Base-by-base conservation (phyloP, 2,797 vertebrate genomes). In the Loris lydekkerianus region DNA sequence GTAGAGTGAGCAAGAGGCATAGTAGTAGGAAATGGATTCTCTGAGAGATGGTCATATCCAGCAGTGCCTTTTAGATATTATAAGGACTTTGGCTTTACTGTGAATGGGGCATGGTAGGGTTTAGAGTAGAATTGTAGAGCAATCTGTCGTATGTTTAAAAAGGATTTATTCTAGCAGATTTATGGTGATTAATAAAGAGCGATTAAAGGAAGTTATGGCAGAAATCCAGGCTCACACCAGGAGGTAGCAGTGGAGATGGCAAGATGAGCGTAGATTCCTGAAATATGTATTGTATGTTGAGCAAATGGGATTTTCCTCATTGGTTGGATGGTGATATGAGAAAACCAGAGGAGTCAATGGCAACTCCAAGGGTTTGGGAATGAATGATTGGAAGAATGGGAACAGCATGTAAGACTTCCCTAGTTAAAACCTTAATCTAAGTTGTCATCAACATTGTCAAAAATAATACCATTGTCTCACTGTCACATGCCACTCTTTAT, bases 151-250 rank as follows among this genome's bases (percentile, higher is more conserved):
- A 61, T 56, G 14, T 46, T 73, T 87, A 53, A 18, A 46, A 77
- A 91, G 34, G 53, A 73, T 93, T 37, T n/a, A 10, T 49, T 67
- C 63, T 58, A 43, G 53, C 25, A 61, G 46, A 49, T 82, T 94
- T 49, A 27, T 65, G 53, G 29, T 17, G 20, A 75, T 13, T 63
- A 25, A 49, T 34, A 40, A 65, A 78, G 46, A 69, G 31, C 9
- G 89, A 69, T 60, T 93, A 78, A 86, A 80, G 23, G 53, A 25
- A 31, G 56, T 63, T 58, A n/a, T 10, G 27, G 14, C n/a, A 53
- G 46, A 46, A 89, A 86, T n/a, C 60, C 46, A 87, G 49, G 14
- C n/a, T 29, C 1, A 1, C 0, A 4, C 7, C 20, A 37, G 43
- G 37, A 72, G 83, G 8, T 8, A 23, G 20, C n/a, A 10, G 7